phyloP scores from a whole-genome alignment of 2,888 invertebrate genomes.

The Polymixis flavicincta region DNA sequence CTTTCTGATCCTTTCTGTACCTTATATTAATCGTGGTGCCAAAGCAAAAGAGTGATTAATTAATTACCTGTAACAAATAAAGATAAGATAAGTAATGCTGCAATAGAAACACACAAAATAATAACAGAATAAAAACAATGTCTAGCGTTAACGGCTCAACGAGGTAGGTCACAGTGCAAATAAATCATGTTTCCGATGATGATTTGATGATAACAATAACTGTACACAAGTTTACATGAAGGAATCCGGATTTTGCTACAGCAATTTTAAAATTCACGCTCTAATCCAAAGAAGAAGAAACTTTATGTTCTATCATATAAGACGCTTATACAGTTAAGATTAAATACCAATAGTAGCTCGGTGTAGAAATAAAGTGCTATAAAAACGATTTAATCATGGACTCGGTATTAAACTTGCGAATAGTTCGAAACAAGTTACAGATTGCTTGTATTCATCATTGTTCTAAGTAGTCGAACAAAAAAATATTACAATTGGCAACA shows the following conservation, averaged over 20 bases:
- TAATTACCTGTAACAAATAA: conserved; percentile 64
- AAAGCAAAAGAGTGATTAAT: conserved; percentile 29
- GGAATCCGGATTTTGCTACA: conserved; percentile 36
- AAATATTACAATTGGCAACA: conserved; percentile 55
- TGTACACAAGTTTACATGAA: conserved; percentile 30
- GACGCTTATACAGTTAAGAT: conserved; percentile 7
- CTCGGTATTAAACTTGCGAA: conserved; percentile 67
- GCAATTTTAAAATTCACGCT: conserved; percentile 26
- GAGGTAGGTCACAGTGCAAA: conserved; percentile 34
- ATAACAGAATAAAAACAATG: neutral
- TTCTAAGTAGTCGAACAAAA: conserved; percentile 65
- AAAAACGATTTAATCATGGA: conserved; percentile 85
- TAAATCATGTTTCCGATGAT: conserved; percentile 33
- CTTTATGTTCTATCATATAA: conserved; percentile 2
- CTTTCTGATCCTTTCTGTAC: conserved; percentile 11
- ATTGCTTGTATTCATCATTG: conserved; percentile 69
- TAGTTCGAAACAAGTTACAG: conserved; percentile 65
- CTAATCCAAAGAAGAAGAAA: conserved; percentile 1
- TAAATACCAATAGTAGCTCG: conserved; percentile 2
- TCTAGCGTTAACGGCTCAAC: neutral
- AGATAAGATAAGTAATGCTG: conserved; percentile 29
- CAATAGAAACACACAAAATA: neutral
- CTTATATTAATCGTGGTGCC: conserved; percentile 1
- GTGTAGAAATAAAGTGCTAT: conserved; percentile 58
- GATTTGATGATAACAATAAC: conserved; percentile 46